These are phyloP conservation scores for Patiria miniata DNA, from an alignment of 35 echinoderm and acorn worm genomes.

Conservation along the genomic window DNA sequence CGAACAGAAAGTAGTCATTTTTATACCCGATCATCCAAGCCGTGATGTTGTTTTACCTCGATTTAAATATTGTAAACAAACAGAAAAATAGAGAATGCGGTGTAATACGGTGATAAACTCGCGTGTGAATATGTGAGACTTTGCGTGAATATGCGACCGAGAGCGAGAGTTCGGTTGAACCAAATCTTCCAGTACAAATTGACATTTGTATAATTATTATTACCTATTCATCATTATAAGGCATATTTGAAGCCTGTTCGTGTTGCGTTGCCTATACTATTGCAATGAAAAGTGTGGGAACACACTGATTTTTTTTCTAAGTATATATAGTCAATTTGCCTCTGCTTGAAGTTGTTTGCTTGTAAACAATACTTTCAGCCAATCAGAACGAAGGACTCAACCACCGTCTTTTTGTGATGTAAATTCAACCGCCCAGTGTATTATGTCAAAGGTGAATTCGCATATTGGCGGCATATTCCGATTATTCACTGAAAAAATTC, in stretches of 20 bases:
- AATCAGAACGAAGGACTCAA: background rate
- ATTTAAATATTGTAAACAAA: background rate
- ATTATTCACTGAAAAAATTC: too few relatives aligned
- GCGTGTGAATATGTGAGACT: constrained; percentile 9
- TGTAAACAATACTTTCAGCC: background rate
- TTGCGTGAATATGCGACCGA: constrained; percentile 18
- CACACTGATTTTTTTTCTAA: constrained; percentile 22
- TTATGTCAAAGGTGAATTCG: too few relatives aligned
- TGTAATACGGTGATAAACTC: background rate
- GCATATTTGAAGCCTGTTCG: constrained; percentile 17
- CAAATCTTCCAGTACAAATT: constrained; percentile 29
- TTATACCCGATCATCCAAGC: background rate
- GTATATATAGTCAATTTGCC: constrained; percentile 20
- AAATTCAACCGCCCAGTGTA: background rate
- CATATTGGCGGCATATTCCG: too few relatives aligned
- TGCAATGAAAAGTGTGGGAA: constrained; percentile 24
- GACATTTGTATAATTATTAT: constrained; percentile 2
- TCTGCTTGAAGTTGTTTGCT: constrained; percentile 5
- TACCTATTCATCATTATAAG: background rate
- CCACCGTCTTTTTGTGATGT: background rate
- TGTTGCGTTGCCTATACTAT: constrained; percentile 25
- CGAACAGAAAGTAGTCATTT: background rate
- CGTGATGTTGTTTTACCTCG: background rate
- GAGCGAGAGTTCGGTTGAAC: background rate
- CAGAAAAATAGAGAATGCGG: background rate